Conservation (phyloP, 2,797 vertebrate species). For the Acrocephalus scirpaceus region DNA sequence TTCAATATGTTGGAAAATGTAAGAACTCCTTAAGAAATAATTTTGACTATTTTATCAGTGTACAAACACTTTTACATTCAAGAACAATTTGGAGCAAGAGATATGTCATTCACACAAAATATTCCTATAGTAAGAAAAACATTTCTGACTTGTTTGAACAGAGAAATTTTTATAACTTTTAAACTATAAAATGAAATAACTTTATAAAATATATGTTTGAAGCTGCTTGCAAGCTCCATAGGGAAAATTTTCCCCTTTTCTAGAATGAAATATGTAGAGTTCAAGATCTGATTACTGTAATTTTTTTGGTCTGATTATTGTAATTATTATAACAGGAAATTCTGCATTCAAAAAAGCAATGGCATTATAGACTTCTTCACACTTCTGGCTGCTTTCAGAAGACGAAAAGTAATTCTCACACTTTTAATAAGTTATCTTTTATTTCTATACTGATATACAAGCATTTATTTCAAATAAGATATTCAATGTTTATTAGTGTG, state of each 20-base stretch:
- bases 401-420: not conserved
- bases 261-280: not conserved
- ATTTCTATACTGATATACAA: not conserved
- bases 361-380: not conserved
- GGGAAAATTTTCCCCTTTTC: not conserved
- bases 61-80: accelerated
- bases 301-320: not conserved
- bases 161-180: not conserved
- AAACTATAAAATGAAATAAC: not conserved
- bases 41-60: not conserved
- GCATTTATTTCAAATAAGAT: not conserved
- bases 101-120: not conserved
- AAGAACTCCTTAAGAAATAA: not conserved
- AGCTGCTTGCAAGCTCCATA: not conserved
- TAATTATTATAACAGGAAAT: not conserved
- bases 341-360: not conserved
- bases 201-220: not conserved
- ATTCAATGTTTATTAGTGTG: not conserved
- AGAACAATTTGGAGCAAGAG: not conserved
- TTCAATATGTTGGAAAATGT: not conserved
- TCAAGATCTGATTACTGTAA: not conserved
- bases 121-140: not conserved
- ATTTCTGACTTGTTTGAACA: not conserved
- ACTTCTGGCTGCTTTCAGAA: not conserved
- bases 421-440: not conserved